These are phyloP conservation scores for Hyppa rectilinea DNA, from an alignment of 2,888 invertebrate species.

Conservation along the genomic window DNA sequence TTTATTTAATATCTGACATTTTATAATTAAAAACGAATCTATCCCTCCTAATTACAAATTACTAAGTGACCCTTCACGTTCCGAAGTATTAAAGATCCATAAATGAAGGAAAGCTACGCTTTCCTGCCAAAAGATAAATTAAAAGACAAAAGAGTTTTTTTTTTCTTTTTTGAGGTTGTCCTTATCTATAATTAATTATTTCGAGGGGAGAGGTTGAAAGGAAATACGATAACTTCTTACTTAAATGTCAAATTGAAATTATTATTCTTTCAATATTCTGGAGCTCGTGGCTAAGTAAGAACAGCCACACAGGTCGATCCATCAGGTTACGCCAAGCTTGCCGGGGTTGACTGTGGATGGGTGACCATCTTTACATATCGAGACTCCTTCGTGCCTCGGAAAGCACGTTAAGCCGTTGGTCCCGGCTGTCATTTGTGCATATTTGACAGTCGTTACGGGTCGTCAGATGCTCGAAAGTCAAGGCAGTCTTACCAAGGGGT, in stretches of 20 bases:
- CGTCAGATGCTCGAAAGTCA: too few species aligned
- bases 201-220: slow-evolving; percentile 8
- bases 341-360: too few species aligned
- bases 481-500: too few species aligned
- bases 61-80: slow-evolving; percentile 22
- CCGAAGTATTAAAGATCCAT: slow-evolving; percentile 54
- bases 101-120: slow-evolving; percentile 48
- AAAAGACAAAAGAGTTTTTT: slow-evolving; percentile 53
- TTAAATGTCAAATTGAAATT: slow-evolving; percentile 10
- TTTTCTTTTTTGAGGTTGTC: slow-evolving; percentile 40
- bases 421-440: too few species aligned
- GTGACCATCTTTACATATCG: too few species aligned
- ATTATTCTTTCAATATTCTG: slow-evolving; percentile 16
- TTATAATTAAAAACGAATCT: slow-evolving; percentile 47
- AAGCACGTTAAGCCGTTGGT: too few species aligned
- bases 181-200: slow-evolving; percentile 61
- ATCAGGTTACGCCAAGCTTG: too few species aligned
- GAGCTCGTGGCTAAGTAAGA: too few species aligned
- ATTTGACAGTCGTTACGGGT: too few species aligned
- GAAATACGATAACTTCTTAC: slow-evolving; percentile 18
- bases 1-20: slow-evolving; percentile 34
- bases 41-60: slow-evolving; percentile 29
- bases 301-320: too few species aligned
- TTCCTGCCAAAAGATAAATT: slow-evolving; percentile 28
- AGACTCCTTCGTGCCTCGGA: too few species aligned